Evolutionary conservation across 2,113 vertebrate species (phyloP).

Genomic region (Calyptommatus sinebrachiatus): DNA sequence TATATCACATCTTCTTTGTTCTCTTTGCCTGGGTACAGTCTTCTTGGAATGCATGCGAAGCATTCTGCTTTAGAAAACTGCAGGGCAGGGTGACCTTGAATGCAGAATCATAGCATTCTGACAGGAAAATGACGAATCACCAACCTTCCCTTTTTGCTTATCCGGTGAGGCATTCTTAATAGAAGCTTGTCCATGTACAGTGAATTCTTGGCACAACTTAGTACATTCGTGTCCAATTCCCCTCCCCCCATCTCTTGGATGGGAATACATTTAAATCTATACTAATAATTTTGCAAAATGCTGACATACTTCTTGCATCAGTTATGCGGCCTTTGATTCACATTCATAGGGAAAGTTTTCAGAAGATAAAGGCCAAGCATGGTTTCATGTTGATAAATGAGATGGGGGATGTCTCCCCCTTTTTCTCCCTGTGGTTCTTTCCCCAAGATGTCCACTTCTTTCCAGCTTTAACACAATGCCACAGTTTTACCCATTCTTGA

Average conservation of each 20-base stretch:
- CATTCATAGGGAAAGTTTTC: not conserved
- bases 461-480: not conserved
- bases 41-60: slow-evolving; percentile 8
- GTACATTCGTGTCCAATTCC: not conserved
- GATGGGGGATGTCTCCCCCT: not conserved
- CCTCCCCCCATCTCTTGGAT: not conserved
- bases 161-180: slow-evolving; percentile 10
- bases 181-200: not conserved
- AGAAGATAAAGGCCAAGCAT: not conserved
- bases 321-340: too few relatives aligned
- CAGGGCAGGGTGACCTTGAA: slow-evolving; percentile 58
- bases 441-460: not conserved
- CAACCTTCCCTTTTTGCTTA: slow-evolving; percentile 36
- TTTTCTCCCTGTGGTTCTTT: not conserved
- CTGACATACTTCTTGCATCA: not conserved
- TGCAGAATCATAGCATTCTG: slow-evolving; percentile 35
- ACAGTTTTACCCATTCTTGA: not conserved
- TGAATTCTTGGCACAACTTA: not conserved
- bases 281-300: not conserved
- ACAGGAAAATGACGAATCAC: slow-evolving; percentile 39
- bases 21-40: slow-evolving; percentile 5
- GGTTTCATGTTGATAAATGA: not conserved
- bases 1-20: slow-evolving; percentile 39
- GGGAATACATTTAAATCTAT: not conserved
- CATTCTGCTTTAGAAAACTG: slow-evolving; percentile 32